Evolutionary conservation across 2,113 vertebrate species (phyloP).

Genomic region (Thalassoma bifasciatum): DNA sequence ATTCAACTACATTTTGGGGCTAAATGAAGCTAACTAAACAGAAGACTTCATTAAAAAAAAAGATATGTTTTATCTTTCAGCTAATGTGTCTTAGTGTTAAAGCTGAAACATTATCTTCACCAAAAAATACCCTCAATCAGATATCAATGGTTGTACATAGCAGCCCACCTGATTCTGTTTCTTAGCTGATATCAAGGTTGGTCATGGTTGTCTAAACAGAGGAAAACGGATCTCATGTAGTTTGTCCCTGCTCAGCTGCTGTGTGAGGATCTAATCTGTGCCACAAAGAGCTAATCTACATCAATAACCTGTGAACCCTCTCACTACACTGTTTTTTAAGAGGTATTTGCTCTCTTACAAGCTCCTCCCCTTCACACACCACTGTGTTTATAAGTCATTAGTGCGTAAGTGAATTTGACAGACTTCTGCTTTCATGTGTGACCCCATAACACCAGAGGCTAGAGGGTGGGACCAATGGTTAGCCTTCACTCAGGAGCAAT

Average conservation of each 20-base stretch:
- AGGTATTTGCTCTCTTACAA: constrained; percentile 26
- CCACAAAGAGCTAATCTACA: constrained; percentile 58
- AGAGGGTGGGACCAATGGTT: constrained; percentile 41
- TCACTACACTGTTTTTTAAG: constrained; percentile 33
- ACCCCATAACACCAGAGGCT: constrained; percentile 47
- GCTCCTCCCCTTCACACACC: constrained; percentile 4
- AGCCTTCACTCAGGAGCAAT: constrained; percentile 28
- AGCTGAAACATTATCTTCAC: neutral
- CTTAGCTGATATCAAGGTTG: constrained; percentile 7
- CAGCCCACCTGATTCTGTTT: neutral
- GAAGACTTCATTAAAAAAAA: no score
- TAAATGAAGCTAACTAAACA: no score
- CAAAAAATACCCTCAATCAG: neutral
- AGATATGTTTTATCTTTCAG: no score
- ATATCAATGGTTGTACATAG: constrained; percentile 4
- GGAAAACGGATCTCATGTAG: constrained; percentile 33
- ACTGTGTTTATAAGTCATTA: constrained; percentile 61
- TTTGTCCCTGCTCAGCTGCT: constrained; percentile 41
- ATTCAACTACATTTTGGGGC: no score
- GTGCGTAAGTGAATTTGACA: constrained; percentile 71
- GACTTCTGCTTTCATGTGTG: constrained; percentile 67
- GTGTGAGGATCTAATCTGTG: constrained; percentile 44
- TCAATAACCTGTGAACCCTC: constrained; percentile 44
- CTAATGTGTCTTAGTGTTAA: neutral
- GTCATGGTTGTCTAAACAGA: constrained; percentile 53